Base-by-base conservation (phyloP, 1,140 invertebrate species). In the Carposina sasakii region DNA sequence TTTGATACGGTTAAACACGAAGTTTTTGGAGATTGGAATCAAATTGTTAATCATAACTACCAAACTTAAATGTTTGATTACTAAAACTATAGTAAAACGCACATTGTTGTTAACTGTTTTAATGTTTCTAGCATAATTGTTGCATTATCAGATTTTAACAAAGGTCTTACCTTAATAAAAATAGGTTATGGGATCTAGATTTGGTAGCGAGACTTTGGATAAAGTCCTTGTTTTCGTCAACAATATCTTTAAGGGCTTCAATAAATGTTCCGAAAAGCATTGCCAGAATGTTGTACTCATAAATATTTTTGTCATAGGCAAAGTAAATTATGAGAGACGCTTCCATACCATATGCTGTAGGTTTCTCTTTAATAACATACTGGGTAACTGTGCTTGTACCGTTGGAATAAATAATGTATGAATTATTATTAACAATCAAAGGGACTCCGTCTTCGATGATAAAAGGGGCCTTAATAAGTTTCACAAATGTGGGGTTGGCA, bases 271-370 rank as follows among this genome's bases (percentile, higher is more conserved):
- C 17, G 4, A 65, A 12, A 3, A 67, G 5, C 0, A 72, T 31
- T 1, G 33, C n/a, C 5, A 72, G 17, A 1, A 74, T 6, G 19
- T 75, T 75, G 40, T 69, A 76, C 50, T 78, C 67, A 20, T 81
- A 81, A 36, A 81, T 72, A 15, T 74, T 72, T 26, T 74, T 76
- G 6, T 77, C 54, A 24, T 58, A 56, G 12, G 57, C 74, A 20
- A 65, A 74, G 36, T 71, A 81, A 26, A 74, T 67, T 8, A 81
- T 52, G 0, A 71, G 24, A 0, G 59, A 57, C 0, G 58, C 63
- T 49, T 78, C 73, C 16, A 67, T 47, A 1, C 58, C 56, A 20
- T 62, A 71, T n/a, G 73, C 76, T 1, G 62, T 65, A 2, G 74
- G 71, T 12, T 60, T 66, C 0, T 46, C 54, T 17, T 54, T 5